Conservation (phyloP, 2,113 vertebrate species). For the Xenotilapia longispinis region DNA sequence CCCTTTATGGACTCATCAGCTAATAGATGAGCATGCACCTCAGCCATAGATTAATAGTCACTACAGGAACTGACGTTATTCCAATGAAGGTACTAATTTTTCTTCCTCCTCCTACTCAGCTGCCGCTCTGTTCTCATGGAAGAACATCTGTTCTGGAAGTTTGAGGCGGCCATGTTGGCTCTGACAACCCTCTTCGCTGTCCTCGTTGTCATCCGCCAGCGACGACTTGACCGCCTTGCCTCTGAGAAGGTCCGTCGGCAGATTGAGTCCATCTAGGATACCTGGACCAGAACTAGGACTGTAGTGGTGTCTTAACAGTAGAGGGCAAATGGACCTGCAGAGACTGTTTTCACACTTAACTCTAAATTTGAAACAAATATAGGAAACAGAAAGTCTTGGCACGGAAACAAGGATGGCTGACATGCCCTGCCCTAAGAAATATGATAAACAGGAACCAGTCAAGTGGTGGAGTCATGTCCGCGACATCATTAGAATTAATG, state of each 20-base stretch:
- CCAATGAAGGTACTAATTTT: background rate
- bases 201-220: constrained; percentile 49
- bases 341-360: background rate
- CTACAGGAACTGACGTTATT: background rate
- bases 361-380: background rate
- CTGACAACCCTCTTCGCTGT: background rate
- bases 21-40: background rate
- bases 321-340: background rate
- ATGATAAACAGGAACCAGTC: background rate
- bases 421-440: background rate
- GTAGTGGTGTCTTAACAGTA: background rate
- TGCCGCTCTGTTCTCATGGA: constrained; percentile 55
- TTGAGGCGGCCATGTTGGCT: constrained; percentile 47
- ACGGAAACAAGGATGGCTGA: background rate
- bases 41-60: background rate
- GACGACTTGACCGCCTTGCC: constrained; percentile 48
- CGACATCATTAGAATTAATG: background rate
- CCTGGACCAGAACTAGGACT: background rate
- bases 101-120: background rate
- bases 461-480: background rate
- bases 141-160: constrained; percentile 62
- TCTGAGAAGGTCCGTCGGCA: constrained; percentile 60
- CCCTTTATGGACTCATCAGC: background rate
- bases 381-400: background rate
- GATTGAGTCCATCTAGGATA: constrained; percentile 55